phyloP scores from a whole-genome alignment of 1,140 invertebrate species.

The Laodelphax striatellus region DNA sequence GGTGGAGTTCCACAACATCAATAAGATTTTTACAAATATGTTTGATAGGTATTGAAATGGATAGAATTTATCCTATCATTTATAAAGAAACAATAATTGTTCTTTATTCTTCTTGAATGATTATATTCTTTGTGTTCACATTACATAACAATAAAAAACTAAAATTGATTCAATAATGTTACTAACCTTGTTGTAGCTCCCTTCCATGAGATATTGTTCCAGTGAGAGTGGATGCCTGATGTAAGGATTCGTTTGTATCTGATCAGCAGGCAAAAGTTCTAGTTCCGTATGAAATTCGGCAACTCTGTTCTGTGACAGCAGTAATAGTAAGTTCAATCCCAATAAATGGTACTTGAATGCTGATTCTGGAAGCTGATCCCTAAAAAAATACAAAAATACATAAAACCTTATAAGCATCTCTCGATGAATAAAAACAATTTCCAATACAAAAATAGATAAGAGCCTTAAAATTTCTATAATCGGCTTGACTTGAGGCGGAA shows the following conservation, averaged over 20 bases:
- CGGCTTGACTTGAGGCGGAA: too few relatives aligned
- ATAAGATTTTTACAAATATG: too few relatives aligned
- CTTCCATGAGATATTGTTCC: constrained; percentile 99
- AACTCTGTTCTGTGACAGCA: constrained; percentile 92
- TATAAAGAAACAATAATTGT: too few relatives aligned
- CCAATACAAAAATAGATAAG: too few relatives aligned
- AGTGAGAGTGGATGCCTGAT: constrained; percentile 90
- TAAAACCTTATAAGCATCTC: background rate
- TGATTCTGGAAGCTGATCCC: constrained; percentile 78
- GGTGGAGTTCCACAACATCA: too few relatives aligned
- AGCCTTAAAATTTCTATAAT: too few relatives aligned
- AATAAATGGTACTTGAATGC: constrained; percentile 90
- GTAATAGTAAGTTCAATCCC: constrained; percentile 87
- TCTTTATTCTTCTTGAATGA: too few relatives aligned
- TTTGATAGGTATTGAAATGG: too few relatives aligned
- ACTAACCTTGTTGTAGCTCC: constrained; percentile 89
- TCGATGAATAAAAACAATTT: background rate
- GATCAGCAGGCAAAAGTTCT: constrained; percentile 85
- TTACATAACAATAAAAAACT: too few relatives aligned
- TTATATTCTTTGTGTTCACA: too few relatives aligned
- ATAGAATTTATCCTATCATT: too few relatives aligned
- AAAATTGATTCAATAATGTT: too few relatives aligned
- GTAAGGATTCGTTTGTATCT: constrained; percentile 87
- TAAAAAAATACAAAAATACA: constrained; percentile 25
- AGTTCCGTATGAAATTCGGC: constrained; percentile 98